Conservation (phyloP, 1,140 invertebrate genomes). For the Portunus trituberculatus region DNA sequence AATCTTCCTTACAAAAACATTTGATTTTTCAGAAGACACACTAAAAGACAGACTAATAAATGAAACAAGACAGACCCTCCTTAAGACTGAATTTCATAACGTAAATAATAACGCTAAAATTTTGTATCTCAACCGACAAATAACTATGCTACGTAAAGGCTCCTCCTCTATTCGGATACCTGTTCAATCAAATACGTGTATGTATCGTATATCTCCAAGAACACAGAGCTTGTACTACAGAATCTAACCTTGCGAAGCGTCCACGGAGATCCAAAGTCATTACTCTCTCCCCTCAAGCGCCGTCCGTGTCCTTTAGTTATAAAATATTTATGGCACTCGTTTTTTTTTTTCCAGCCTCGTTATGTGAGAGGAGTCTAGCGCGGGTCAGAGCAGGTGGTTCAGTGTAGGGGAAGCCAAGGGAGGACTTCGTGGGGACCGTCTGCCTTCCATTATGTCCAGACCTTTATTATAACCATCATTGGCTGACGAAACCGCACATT, state of each 20-base stretch:
- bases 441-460: neutral
- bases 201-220: neutral
- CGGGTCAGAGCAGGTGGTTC: neutral
- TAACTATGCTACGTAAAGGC: neutral
- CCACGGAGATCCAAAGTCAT: neutral
- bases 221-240: neutral
- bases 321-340: neutral
- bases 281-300: neutral
- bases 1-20: too few species aligned
- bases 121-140: neutral
- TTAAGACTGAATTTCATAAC: neutral
- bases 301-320: neutral
- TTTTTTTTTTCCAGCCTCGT: neutral
- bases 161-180: neutral
- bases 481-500: neutral
- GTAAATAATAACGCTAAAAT: neutral
- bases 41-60: too few species aligned
- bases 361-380: neutral
- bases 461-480: conserved; percentile 24
- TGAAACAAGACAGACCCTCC: too few species aligned
- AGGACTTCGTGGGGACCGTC: neutral
- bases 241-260: neutral
- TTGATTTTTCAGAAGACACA: too few species aligned
- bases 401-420: neutral
- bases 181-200: neutral